Percentiles rank a stretch among this genome's conserved stretches.
phyloP scores from a whole-genome alignment of 2,888 invertebrate species.

The Amiota communis region DNA sequence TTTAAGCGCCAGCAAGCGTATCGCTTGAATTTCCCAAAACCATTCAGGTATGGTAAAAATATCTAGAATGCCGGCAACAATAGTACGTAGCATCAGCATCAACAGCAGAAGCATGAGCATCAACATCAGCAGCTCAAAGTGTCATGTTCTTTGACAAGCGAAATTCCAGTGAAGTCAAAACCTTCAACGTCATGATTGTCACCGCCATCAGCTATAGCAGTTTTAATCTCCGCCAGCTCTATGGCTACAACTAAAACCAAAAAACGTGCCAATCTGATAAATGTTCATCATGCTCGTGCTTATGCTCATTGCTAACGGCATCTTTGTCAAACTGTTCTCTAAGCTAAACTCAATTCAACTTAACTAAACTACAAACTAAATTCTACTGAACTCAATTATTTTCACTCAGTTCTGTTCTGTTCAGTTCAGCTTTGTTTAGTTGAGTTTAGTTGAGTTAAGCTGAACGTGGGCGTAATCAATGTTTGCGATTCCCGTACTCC shows the following conservation, averaged over 20 bases:
- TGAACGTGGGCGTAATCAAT: neutral
- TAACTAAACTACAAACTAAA: no score
- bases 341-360: neutral
- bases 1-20: neutral
- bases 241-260: conserved; percentile 4
- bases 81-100: no score
- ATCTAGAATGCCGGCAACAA: no score
- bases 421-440: neutral
- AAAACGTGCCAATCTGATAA: conserved; percentile 28
- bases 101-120: neutral
- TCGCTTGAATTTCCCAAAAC: conserved; percentile 4
- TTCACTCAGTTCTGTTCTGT: neutral
- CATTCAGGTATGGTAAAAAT: conserved; percentile 15
- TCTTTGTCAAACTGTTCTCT: conserved; percentile 13
- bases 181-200: neutral
- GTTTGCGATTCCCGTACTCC: no score
- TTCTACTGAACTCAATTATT: neutral
- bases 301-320: conserved; percentile 19
- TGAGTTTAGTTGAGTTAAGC: neutral
- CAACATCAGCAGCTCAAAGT: conserved; percentile 13
- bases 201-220: neutral
- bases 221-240: conserved; percentile 17
- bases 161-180: neutral
- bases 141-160: conserved; percentile 23
- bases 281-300: neutral